These are phyloP conservation scores for Platysteira castanea DNA, from an alignment of 2,113 vertebrate species.

Conservation along the genomic window DNA sequence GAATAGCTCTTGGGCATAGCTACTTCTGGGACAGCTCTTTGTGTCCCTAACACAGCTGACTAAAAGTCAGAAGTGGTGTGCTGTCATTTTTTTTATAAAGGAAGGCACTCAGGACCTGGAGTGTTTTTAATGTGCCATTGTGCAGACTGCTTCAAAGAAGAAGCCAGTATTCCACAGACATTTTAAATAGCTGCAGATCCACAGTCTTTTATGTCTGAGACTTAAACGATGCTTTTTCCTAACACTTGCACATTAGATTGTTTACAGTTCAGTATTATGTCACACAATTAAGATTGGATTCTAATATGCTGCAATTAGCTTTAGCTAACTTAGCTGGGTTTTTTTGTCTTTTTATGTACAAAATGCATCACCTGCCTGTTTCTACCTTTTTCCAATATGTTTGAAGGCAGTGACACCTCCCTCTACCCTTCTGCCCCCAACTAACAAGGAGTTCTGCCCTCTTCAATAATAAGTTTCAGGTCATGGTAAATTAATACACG, in stretches of 20 bases:
- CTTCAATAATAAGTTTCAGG: not conserved
- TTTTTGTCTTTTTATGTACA: not conserved
- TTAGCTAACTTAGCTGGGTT: not conserved
- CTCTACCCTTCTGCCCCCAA: fast-evolving
- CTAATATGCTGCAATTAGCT: not conserved
- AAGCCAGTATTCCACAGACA: not conserved
- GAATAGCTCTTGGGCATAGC: not conserved
- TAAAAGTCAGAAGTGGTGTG: not conserved
- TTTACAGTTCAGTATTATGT: not conserved
- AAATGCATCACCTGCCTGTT: not conserved
- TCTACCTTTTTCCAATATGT: not conserved
- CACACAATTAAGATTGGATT: not conserved
- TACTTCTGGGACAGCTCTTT: slow-evolving; percentile 21
- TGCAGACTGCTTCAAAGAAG: not conserved
- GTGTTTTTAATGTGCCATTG: not conserved
- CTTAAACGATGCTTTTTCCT: not conserved
- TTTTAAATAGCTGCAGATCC: not conserved
- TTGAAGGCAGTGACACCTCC: not conserved
- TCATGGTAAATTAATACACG: slow-evolving; percentile 2
- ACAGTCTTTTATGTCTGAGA: not conserved
- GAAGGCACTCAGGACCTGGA: not conserved
- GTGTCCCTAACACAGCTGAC: not conserved
- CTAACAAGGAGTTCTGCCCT: slow-evolving; percentile 8
- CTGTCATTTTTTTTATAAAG: not conserved
- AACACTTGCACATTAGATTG: not conserved